phyloP scores from a whole-genome alignment of 2,888 invertebrate genomes.

The Sturmia bella region DNA sequence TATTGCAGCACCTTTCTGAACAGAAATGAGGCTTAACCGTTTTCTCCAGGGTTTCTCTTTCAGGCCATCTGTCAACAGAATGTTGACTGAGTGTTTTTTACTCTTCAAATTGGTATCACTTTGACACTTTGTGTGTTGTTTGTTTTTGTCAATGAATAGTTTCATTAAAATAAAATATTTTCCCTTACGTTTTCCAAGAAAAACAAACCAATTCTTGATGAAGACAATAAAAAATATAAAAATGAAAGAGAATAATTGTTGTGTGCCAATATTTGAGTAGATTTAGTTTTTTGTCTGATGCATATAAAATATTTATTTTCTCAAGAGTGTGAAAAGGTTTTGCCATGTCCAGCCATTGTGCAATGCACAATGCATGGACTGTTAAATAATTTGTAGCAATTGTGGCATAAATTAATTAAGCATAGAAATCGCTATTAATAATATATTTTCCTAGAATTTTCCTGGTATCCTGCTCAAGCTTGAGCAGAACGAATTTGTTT shows the following conservation, averaged over 20 bases:
- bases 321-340: slow-evolving; percentile 63
- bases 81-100: slow-evolving; percentile 23
- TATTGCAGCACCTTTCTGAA: slow-evolving; percentile 45
- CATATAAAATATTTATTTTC: not conserved
- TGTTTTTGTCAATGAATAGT: slow-evolving; percentile 63
- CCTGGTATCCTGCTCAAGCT: not conserved
- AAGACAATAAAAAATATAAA: not conserved
- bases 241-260: slow-evolving; percentile 4
- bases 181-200: slow-evolving; percentile 39
- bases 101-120: slow-evolving; percentile 27
- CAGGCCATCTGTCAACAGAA: slow-evolving; percentile 40
- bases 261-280: slow-evolving; percentile 48
- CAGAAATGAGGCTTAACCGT: slow-evolving; percentile 23
- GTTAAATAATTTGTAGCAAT: slow-evolving; percentile 41
- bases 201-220: slow-evolving; percentile 31
- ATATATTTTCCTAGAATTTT: slow-evolving; percentile 52
- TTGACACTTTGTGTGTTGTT: slow-evolving; percentile 50
- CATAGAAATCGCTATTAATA: slow-evolving; percentile 67
- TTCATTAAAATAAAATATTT: slow-evolving; percentile 34
- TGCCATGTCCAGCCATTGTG: slow-evolving; percentile 27
- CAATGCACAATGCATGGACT: slow-evolving; percentile 41
- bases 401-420: slow-evolving; percentile 67
- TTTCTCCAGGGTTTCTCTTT: slow-evolving; percentile 1
- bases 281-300: not conserved
- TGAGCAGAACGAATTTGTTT: slow-evolving; percentile 29